These are phyloP conservation scores for Acanthisitta chloris DNA, from an alignment of 2,113 vertebrate genomes.

Conservation along the genomic window DNA sequence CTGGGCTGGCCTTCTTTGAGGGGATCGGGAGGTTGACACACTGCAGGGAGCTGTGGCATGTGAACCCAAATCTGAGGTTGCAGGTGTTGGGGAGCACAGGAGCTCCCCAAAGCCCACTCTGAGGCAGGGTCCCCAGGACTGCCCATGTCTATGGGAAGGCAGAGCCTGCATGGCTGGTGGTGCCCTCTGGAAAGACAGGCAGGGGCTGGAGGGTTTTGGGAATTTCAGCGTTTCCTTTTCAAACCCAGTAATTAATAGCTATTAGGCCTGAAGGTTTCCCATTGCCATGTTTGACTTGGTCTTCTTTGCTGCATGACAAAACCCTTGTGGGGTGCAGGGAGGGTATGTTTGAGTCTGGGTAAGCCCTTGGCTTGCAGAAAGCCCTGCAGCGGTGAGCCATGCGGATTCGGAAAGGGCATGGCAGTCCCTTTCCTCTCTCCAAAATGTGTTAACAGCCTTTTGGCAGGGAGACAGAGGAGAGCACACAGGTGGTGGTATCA, in stretches of 20 bases:
- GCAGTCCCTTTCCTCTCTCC: not conserved
- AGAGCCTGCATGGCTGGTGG: not conserved
- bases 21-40: not conserved
- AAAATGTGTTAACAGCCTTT: accelerated
- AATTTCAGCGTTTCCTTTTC: not conserved
- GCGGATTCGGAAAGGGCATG: not conserved
- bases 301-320: not conserved
- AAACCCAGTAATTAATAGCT: not conserved
- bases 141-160: not conserved
- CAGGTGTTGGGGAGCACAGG: not conserved
- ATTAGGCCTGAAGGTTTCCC: not conserved
- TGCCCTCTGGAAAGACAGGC: not conserved
- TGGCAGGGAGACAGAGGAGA: not conserved
- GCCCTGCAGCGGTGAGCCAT: not conserved
- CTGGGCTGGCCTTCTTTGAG: not conserved
- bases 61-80: not conserved
- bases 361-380: not conserved
- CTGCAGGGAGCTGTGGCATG: accelerated
- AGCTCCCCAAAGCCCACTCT: not conserved
- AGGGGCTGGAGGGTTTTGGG: not conserved
- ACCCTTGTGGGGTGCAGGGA: accelerated
- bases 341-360: not conserved
- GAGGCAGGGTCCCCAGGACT: not conserved
- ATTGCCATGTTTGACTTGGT: not conserved
- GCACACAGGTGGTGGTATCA: accelerated